phyloP scores from a whole-genome alignment of 2,888 invertebrate genomes.

The Plagodis pulveraria region DNA sequence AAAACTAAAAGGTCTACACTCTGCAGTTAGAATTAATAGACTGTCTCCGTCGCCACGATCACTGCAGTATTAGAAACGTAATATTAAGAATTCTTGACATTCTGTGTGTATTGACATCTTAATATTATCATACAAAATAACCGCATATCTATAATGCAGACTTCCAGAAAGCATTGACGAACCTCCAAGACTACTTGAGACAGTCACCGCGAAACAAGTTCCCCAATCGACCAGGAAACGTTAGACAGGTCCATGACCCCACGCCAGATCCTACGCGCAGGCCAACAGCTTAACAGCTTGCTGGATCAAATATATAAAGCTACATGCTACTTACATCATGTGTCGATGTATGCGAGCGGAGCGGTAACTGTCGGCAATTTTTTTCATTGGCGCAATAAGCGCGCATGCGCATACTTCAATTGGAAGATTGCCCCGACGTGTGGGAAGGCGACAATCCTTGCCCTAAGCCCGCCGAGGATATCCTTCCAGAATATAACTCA shows the following conservation, averaged over 20 bases:
- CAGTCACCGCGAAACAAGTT: constrained; percentile 5
- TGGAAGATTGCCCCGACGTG: constrained; percentile 77
- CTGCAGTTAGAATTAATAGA: too few species aligned
- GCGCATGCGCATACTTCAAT: constrained; percentile 74
- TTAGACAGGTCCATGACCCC: constrained; percentile 34
- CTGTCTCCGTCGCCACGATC: too few species aligned
- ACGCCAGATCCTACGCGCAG: constrained; percentile 15
- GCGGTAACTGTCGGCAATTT: constrained; percentile 65
- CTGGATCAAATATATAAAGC: constrained; percentile 13
- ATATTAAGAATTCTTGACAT: too few species aligned
- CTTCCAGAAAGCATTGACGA: constrained; percentile 1
- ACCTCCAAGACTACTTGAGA: not conserved
- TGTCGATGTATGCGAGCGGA: constrained; percentile 42
- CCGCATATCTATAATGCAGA: too few species aligned
- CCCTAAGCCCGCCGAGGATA: constrained; percentile 76
- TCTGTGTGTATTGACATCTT: too few species aligned
- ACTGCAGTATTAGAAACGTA: too few species aligned
- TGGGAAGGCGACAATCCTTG: constrained; percentile 78
- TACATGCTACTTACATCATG: constrained; percentile 22
- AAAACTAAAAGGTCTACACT: constrained; percentile 9
- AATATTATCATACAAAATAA: too few species aligned
- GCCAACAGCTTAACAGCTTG: constrained; percentile 7
- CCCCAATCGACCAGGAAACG: constrained; percentile 22
- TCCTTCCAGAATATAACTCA: constrained; percentile 80
- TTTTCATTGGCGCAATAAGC: constrained; percentile 82